phyloP scores from a whole-genome alignment of 2,888 invertebrate genomes.

The Bombyx huttoni region DNA sequence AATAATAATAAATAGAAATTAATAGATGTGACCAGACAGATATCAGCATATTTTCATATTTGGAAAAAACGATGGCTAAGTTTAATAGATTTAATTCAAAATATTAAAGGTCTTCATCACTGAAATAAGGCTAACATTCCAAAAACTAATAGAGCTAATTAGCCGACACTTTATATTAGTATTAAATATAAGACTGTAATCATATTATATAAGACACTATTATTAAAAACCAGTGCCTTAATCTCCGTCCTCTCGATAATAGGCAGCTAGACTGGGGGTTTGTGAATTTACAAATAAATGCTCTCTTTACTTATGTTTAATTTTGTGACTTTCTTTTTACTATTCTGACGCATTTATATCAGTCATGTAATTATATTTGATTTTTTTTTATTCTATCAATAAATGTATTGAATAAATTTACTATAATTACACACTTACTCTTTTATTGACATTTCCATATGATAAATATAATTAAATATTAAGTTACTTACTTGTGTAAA shows the following conservation, averaged over 20 bases:
- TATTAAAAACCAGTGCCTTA: constrained; percentile 1
- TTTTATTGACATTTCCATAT: constrained; percentile 2
- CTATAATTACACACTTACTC: not conserved
- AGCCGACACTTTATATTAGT: not conserved
- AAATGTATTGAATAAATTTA: constrained; percentile 2
- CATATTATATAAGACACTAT: not conserved
- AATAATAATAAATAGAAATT: too few relatives aligned
- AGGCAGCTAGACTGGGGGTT: constrained; percentile 13
- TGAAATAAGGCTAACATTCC: not conserved
- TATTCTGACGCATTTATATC: not conserved
- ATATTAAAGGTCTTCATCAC: not conserved
- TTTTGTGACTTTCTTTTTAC: not conserved
- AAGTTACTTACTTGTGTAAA: constrained; percentile 83
- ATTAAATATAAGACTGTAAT: constrained; percentile 1
- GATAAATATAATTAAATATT: too few relatives aligned
- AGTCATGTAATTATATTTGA: constrained; percentile 1
- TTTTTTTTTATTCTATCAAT: constrained; percentile 3
- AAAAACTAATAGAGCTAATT: not conserved
- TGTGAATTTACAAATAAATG: constrained; percentile 4
- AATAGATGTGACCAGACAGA: too few relatives aligned
- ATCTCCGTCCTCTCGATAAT: constrained; percentile 17
- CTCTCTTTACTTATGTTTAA: constrained; percentile 2
- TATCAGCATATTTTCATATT: too few relatives aligned
- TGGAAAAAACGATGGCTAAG: too few relatives aligned
- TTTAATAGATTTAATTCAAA: too few relatives aligned